A percentile compares a stretch with the other conserved stretches of the same genome.
Evolutionary conservation across 2,888 invertebrate genomes (phyloP).

Genomic region (Harpalus rubripes): DNA sequence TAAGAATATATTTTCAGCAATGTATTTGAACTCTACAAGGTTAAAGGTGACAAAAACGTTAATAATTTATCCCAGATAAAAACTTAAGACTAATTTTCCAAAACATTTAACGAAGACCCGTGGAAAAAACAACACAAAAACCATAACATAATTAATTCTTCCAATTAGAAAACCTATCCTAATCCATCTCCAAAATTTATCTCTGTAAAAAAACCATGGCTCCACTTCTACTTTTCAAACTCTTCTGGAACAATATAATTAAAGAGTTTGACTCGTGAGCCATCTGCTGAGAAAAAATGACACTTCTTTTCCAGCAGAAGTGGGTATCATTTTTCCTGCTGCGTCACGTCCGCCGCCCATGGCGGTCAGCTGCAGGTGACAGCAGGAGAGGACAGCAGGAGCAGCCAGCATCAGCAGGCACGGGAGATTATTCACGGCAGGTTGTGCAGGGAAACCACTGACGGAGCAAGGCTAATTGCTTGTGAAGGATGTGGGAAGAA

Average conservation of each 20-base stretch:
- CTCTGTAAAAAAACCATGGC: not conserved
- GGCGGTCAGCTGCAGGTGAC: not conserved
- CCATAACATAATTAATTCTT: not conserved
- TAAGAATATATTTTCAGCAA: not conserved
- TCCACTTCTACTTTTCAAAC: not conserved
- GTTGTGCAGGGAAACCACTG: not conserved
- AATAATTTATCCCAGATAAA: not conserved
- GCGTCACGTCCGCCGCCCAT: not conserved
- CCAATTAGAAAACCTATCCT: not conserved
- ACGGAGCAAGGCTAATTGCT: not conserved
- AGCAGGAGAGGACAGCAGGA: not conserved
- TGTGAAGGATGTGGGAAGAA: constrained; percentile 1
- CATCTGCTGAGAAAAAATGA: not conserved
- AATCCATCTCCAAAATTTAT: not conserved
- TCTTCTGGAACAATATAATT: not conserved
- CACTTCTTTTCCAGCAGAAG: not conserved
- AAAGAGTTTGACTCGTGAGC: not conserved
- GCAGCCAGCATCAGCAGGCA: not conserved
- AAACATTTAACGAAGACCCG: not conserved
- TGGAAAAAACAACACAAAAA: not conserved
- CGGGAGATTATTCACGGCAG: not conserved
- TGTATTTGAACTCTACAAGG: not conserved
- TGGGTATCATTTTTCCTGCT: not conserved
- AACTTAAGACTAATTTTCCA: not conserved
- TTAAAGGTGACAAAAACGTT: not conserved